Conservation (phyloP, 2,888 invertebrate genomes). For the Pinctada fucata region DNA sequence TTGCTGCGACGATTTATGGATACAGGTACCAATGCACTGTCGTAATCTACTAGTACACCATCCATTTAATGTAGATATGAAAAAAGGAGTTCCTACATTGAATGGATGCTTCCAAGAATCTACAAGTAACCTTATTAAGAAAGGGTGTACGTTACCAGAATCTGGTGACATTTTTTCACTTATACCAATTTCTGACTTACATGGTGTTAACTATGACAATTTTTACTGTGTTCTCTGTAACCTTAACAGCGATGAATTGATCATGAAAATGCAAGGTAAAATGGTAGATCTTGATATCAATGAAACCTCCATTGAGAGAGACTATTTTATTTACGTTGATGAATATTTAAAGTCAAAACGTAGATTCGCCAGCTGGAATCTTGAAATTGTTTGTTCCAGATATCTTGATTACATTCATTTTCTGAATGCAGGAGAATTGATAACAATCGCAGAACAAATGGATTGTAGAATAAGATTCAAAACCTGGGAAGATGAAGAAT, state of each 20-base stretch:
- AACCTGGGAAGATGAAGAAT: no score
- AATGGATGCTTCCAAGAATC: background rate
- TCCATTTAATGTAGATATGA: no score
- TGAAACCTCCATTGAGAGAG: no score
- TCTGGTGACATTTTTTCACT: background rate
- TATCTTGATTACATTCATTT: background rate
- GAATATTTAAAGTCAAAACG: background rate
- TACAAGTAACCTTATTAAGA: background rate
- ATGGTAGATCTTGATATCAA: no score
- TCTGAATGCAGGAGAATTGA: background rate
- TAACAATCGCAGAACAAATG: background rate
- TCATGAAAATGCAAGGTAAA: no score
- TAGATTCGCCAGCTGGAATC: background rate
- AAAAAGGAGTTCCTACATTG: background rate
- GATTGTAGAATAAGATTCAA: background rate
- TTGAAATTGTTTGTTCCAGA: background rate
- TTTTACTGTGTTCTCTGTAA: background rate
- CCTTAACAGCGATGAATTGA: background rate
- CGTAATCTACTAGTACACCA: no score
- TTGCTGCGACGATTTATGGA: no score
- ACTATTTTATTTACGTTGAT: no score
- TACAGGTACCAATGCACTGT: no score
- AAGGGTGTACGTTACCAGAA: background rate
- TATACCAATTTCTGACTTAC: background rate
- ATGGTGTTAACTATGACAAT: background rate